phyloP scores from a whole-genome alignment of 2,888 invertebrate genomes.

The Norana najaformis region DNA sequence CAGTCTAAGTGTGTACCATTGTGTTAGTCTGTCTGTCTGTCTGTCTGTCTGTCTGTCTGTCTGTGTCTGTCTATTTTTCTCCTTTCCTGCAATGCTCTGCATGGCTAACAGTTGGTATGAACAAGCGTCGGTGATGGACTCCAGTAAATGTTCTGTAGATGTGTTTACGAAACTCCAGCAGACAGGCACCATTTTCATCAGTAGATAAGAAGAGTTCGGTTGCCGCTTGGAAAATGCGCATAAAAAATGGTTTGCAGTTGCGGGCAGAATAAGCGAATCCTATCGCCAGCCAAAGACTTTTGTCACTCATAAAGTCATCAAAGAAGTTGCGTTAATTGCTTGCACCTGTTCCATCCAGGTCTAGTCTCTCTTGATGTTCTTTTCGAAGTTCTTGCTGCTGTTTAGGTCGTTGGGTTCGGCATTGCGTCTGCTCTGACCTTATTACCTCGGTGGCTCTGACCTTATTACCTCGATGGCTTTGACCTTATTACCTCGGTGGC shows the following conservation, averaged over 20 bases:
- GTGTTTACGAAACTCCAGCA: neutral
- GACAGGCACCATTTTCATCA: neutral
- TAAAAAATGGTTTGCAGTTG: conserved; percentile 3
- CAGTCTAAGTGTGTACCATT: too few relatives aligned
- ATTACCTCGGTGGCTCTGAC: too few relatives aligned
- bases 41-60: neutral
- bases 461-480: too few relatives aligned
- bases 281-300: neutral
- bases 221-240: neutral
- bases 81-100: too few relatives aligned
- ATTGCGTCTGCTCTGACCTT: too few relatives aligned
- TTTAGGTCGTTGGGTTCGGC: too few relatives aligned
- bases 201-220: neutral
- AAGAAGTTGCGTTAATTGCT: neutral
- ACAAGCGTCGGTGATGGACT: neutral
- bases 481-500: too few relatives aligned
- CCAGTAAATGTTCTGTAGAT: neutral
- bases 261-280: neutral
- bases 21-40: neutral
- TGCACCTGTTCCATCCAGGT: neutral
- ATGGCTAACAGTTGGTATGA: neutral
- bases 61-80: too few relatives aligned
- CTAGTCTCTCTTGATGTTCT: too few relatives aligned
- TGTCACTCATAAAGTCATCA: neutral
- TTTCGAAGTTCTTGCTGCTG: too few relatives aligned